Evolutionary conservation across 2,888 invertebrate species (phyloP), one percentile per base, ranked within the genome.

Genomic region (Drosophila subsilvestris): DNA sequence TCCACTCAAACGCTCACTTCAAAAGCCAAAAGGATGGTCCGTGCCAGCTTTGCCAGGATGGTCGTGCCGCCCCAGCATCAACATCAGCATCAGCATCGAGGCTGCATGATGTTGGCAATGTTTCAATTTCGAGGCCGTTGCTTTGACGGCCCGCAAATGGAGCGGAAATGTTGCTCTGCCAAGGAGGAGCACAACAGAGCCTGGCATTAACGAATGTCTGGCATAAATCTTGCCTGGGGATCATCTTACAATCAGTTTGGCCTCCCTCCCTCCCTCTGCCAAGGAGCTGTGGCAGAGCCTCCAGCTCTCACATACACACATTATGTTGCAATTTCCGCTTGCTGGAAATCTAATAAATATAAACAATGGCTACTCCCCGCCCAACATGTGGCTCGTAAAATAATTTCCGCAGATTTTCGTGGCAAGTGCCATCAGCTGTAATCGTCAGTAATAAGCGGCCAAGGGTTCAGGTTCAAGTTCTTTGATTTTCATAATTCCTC

Each of bases 1-100:
- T 88, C 80, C 84, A 82, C 75, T 79, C 86, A 86, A 86, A 84
- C 84, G 84, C 79, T 77, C 71, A 74, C 69, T 54, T 76, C 71
- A 74, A 82, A 80, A 75, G 77, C 71, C 70, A 65, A 60, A 27
- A 27, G 48, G 47, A 37, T 22, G 25, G 54, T 54, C 50, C 9
- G 25, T 17, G 42, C 37, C 37, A 54, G 6, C 25, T 25, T 4
- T n/a, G 20, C n/a, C 27, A 43, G 55, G 47, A 14, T 18, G 42
- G 20, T 22, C n/a, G 37, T 2, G 49, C 3, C 1, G 20, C 20
- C n/a, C n/a, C n/a, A 20, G 20, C 20, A 20, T 3, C 2, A 3
- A 20, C n/a, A n/a, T n/a, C n/a, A n/a, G n/a, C n/a, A n/a, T n/a
- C n/a, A n/a, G n/a, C n/a, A n/a, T n/a, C n/a, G 20, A 3, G 1